Percentiles rank a stretch among this genome's conserved stretches.
phyloP scores from a whole-genome alignment of 2,888 invertebrate genomes.

The Branchellion lobata region DNA sequence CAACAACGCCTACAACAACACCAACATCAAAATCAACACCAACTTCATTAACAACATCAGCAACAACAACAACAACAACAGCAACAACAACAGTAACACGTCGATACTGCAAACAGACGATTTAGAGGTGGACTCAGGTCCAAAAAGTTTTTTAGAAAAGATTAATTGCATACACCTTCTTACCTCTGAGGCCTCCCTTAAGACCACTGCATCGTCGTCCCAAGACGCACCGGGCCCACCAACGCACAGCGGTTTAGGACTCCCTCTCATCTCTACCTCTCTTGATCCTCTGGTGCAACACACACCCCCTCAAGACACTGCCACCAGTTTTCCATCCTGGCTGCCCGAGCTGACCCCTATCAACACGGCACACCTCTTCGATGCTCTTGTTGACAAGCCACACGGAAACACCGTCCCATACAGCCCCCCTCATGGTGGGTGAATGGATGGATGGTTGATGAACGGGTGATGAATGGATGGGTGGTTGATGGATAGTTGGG shows the following conservation, averaged over 20 bases:
- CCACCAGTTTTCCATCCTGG: no score
- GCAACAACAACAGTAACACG: neutral
- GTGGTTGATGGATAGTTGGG: neutral
- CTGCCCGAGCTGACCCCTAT: conserved; percentile 36
- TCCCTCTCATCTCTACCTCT: no score
- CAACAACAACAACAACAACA: conserved; percentile 15
- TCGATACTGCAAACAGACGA: neutral
- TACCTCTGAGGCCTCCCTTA: neutral
- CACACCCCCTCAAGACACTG: no score
- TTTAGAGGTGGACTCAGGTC: neutral
- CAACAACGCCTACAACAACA: neutral
- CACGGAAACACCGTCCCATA: conserved; percentile 23
- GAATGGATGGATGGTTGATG: no score
- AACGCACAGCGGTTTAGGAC: no score
- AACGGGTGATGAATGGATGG: no score
- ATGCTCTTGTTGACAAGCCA: conserved; percentile 17
- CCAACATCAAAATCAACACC: neutral
- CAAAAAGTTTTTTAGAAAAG: conserved; percentile 1
- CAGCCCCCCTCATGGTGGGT: conserved; percentile 15
- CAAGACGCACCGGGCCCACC: no score
- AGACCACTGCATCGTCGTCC: no score
- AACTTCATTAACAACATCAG: neutral
- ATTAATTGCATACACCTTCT: neutral
- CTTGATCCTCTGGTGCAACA: no score
- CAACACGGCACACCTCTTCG: neutral